Percentiles rank a stretch among this genome's conserved stretches.
phyloP scores from a whole-genome alignment of 1,140 invertebrate genomes.

The Orius insidiosus region DNA sequence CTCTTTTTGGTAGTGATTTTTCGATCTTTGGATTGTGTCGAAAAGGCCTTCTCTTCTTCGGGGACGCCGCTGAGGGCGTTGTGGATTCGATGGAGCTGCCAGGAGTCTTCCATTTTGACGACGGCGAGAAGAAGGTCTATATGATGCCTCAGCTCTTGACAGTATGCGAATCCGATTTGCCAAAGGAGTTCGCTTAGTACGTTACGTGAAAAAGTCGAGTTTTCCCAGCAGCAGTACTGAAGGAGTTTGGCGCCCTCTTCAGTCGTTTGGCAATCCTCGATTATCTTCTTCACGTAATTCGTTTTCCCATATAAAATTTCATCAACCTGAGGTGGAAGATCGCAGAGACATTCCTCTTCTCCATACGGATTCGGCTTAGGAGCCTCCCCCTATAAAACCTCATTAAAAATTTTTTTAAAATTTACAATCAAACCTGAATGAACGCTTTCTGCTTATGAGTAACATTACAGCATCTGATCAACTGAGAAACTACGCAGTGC shows the following conservation, averaged over 20 bases:
- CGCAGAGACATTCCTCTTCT: slow-evolving; percentile 55
- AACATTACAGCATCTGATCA: slow-evolving; percentile 87
- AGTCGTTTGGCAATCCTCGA: slow-evolving; percentile 80
- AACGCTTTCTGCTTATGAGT: slow-evolving; percentile 48
- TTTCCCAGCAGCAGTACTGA: slow-evolving; percentile 92
- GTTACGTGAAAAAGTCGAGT: slow-evolving; percentile 75
- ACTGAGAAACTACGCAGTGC: slow-evolving; percentile 80
- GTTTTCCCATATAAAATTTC: slow-evolving; percentile 68
- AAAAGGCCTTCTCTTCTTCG: slow-evolving; percentile 84
- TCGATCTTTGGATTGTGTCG: slow-evolving; percentile 79
- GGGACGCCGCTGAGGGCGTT: slow-evolving; percentile 83
- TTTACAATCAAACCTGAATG: slow-evolving; percentile 15
- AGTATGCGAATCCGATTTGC: slow-evolving; percentile 88
- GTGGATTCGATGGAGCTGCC: slow-evolving; percentile 83
- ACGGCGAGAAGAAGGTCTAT: slow-evolving; percentile 77
- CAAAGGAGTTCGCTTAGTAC: slow-evolving; percentile 80
- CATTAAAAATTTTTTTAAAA: background rate
- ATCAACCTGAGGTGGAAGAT: slow-evolving; percentile 53
- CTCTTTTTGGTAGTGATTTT: slow-evolving; percentile 91
- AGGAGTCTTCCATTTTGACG: slow-evolving; percentile 81
- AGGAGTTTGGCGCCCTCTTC: slow-evolving; percentile 79
- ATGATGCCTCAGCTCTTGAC: slow-evolving; percentile 82
- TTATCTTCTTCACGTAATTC: slow-evolving; percentile 85
- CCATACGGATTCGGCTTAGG: slow-evolving; percentile 68
- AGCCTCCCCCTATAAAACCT: slow-evolving; percentile 26